These are phyloP conservation scores for Acholoe squamosa DNA, from an alignment of 2,888 invertebrate species.

Conservation along the genomic window DNA sequence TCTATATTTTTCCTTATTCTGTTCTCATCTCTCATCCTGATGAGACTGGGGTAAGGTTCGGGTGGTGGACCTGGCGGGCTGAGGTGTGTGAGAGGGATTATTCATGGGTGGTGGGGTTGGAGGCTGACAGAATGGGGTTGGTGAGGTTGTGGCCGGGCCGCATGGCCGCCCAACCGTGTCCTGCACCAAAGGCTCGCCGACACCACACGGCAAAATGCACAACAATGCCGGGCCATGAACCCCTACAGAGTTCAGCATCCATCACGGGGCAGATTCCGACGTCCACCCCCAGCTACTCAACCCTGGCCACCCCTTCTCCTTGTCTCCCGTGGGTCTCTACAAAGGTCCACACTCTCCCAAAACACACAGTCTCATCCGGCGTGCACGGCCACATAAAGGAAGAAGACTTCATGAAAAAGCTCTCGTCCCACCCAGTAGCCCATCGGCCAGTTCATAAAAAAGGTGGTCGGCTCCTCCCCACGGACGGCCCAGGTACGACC, in stretches of 20 bases:
- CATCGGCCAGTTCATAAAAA: constrained; percentile 9
- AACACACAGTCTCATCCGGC: constrained; percentile 57
- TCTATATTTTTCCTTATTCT: not conserved
- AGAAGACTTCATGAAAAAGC: constrained; percentile 52
- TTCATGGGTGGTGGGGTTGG: constrained; percentile 49
- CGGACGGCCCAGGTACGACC: not conserved
- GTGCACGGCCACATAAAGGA: constrained; percentile 17
- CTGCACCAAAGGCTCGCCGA: constrained; percentile 56
- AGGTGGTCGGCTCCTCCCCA: not conserved
- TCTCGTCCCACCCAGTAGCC: constrained; percentile 24
- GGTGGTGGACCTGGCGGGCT: not conserved
- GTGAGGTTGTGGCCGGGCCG: constrained; percentile 40
- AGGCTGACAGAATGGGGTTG: constrained; percentile 58
- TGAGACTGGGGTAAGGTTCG: not conserved
- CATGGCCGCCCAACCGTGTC: constrained; percentile 48
- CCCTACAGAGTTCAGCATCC: constrained; percentile 57
- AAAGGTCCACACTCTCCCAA: constrained; percentile 29
- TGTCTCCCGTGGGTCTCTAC: constrained; percentile 20
- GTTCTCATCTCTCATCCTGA: not conserved
- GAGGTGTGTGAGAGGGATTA: constrained; percentile 55
- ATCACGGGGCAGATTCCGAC: constrained; percentile 40
- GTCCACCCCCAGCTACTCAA: constrained; percentile 29
- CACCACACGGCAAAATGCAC: constrained; percentile 61
- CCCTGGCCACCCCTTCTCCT: not conserved
- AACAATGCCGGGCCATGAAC: constrained; percentile 43